phyloP scores from a whole-genome alignment of 2,888 invertebrate genomes.

The Synergus gifuensis region DNA sequence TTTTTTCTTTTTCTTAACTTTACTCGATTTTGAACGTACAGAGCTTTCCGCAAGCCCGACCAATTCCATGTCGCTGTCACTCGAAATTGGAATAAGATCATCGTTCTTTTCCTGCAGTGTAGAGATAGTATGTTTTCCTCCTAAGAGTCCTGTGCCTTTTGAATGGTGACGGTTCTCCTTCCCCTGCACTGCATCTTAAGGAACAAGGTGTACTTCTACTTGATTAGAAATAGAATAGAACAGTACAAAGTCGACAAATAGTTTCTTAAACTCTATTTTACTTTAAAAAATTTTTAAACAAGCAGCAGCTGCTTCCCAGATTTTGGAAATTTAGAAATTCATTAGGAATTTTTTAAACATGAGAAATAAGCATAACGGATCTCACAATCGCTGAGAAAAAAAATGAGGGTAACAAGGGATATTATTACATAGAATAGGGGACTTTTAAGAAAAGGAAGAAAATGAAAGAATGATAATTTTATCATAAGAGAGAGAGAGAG shows the following conservation, averaged over 20 bases:
- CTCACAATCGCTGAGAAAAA: neutral
- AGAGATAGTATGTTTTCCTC: conserved; percentile 58
- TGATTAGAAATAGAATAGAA: conserved; percentile 60
- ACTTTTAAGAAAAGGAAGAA: neutral
- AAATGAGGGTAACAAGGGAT: neutral
- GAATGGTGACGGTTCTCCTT: conserved; percentile 73
- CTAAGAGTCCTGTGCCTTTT: conserved; percentile 64
- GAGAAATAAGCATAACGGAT: neutral
- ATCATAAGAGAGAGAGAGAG: too few species aligned
- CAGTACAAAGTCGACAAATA: neutral
- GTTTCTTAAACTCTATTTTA: neutral
- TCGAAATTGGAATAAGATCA: conserved; percentile 73
- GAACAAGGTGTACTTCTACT: conserved; percentile 71
- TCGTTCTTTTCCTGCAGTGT: conserved; percentile 71
- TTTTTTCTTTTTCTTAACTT: conserved; percentile 65
- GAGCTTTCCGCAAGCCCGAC: conserved; percentile 66
- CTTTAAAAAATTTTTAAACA: neutral
- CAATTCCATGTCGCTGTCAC: conserved; percentile 74
- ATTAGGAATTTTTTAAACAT: neutral
- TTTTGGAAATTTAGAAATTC: neutral
- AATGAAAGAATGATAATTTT: too few species aligned
- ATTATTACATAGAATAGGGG: too few species aligned
- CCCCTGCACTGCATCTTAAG: conserved; percentile 73
- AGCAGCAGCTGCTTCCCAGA: neutral
- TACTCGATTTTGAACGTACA: conserved; percentile 55